Conservation (phyloP, 2,797 vertebrate species). For the Lagocephalus sceleratus region DNA sequence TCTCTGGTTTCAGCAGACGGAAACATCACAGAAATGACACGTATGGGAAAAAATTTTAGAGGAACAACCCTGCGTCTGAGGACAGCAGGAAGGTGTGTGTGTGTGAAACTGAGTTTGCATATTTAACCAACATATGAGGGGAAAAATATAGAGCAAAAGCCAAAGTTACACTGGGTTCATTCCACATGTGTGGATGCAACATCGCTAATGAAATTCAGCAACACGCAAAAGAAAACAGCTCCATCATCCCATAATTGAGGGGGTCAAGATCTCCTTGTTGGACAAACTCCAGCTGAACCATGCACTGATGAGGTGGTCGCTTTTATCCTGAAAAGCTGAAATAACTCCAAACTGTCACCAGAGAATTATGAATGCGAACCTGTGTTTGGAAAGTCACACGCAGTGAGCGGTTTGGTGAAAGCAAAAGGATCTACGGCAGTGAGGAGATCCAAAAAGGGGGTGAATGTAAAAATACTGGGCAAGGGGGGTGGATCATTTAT, state of each 20-base stretch:
- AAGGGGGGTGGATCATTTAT: not conserved
- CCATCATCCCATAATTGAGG: conserved; percentile 70
- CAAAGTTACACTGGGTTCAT: conserved; percentile 26
- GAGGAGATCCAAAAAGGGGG: conserved; percentile 13
- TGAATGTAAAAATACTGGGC: conserved; percentile 12
- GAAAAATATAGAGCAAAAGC: conserved; percentile 5
- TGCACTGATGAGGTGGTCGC: conserved; percentile 47
- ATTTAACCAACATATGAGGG: conserved; percentile 5
- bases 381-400: conserved; percentile 25
- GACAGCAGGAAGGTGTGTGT: not conserved
- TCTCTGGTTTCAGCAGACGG: conserved; percentile 46
- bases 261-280: conserved; percentile 69
- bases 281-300: conserved; percentile 69
- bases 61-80: not conserved
- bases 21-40: conserved; percentile 30
- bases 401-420: conserved; percentile 12
- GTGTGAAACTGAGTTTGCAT: not conserved
- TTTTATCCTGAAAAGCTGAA: conserved; percentile 68
- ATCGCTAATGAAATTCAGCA: conserved; percentile 76
- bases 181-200: conserved; percentile 45
- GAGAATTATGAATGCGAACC: conserved; percentile 53
- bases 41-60: no score
- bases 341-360: conserved; percentile 62
- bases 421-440: conserved; percentile 10
- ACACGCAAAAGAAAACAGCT: conserved; percentile 71